Base-by-base conservation (phyloP, 2,797 vertebrate genomes). In the Cynodonichthys magdalenae region DNA sequence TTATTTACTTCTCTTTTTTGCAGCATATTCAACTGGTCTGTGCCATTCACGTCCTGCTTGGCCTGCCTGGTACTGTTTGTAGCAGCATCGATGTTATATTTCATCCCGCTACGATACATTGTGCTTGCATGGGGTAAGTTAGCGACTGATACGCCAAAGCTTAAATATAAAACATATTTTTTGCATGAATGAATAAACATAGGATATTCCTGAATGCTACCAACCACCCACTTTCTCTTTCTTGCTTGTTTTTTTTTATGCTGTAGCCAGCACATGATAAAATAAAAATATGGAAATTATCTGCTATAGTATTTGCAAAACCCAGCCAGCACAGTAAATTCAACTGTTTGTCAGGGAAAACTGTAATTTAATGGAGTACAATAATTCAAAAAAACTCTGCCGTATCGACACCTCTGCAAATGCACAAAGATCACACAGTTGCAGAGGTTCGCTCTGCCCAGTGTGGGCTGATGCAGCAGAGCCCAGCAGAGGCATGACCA, bases 1-100 rank as follows among this genome's bases (percentile, higher is more conserved):
- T 14, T 44, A 0, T 83, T 24, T 24, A 2, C 3, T 24, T 24
- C 2, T 24, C 2, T 24, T 24, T 53, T 84, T 85, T 46, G 4
- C 90, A 99, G 98, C 89, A 95, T 94, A 0, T 96, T 97, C 87
- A 99, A 98, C 93, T 99, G 97, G 97, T 96, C 96, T 0, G 95
- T 98, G 28, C 97, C 97, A 0, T 98, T 99, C 85, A 64, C 98
- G 65, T 97, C 97, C 0, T 81, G 86, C 52, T 89, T 99, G 85
- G 93, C 95, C 77, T 95, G 95, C 55, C 50, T 95, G 74, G 76
- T 95, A 15, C 92, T 99, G 55, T 86, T 87, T 57, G 78, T 83
- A 18, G 90, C 89, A 28, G 95, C 95, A 0, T 10, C 86, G 4
- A 6, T 89, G 2, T 69, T 97, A 51, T 99, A 96, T 82, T 93